Percentiles rank a stretch among this genome's conserved stretches.
Evolutionary conservation across 2,888 invertebrate genomes (phyloP).

Genomic region (Lottia gigantea): DNA sequence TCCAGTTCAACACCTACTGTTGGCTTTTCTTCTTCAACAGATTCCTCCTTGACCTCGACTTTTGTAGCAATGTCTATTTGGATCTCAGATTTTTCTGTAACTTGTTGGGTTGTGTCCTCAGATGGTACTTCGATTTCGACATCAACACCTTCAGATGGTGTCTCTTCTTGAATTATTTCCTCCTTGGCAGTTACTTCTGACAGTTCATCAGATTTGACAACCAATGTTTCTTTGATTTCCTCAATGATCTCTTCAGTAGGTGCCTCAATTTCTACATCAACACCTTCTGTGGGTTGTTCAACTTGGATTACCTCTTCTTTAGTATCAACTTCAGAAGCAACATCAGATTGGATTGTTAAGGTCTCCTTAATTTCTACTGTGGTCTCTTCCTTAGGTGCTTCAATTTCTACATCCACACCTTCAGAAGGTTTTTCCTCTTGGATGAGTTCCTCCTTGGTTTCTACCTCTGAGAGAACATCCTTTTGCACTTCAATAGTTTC

Average conservation of each 20-base stretch:
- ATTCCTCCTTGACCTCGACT: constrained; percentile 31
- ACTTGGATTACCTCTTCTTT: constrained; percentile 15
- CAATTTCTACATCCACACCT: constrained; percentile 29
- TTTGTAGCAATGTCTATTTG: constrained; percentile 26
- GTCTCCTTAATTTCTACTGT: constrained; percentile 25
- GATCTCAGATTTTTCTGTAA: constrained; percentile 24
- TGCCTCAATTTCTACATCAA: constrained; percentile 33
- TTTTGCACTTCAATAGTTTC: constrained; percentile 27
- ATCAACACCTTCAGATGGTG: constrained; percentile 21
- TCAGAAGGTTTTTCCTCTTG: constrained; percentile 33
- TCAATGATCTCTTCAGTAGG: constrained; percentile 33
- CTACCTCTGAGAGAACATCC: constrained; percentile 20
- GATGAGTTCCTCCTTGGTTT: constrained; percentile 21
- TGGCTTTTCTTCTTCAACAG: constrained; percentile 31
- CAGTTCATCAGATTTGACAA: constrained; percentile 27
- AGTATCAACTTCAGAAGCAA: constrained; percentile 37
- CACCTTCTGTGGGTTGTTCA: constrained; percentile 9
- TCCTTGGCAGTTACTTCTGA: constrained; percentile 27
- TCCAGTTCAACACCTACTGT: constrained; percentile 22
- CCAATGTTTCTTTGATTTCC: constrained; percentile 26
- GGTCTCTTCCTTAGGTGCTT: constrained; percentile 32
- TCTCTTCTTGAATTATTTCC: constrained; percentile 24
- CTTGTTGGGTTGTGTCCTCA: constrained; percentile 29
- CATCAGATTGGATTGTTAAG: constrained; percentile 33
- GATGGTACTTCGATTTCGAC: constrained; percentile 28